These are phyloP conservation scores for Microcebus tavaratra DNA, from an alignment of 2,113 vertebrate genomes.

Conservation along the genomic window DNA sequence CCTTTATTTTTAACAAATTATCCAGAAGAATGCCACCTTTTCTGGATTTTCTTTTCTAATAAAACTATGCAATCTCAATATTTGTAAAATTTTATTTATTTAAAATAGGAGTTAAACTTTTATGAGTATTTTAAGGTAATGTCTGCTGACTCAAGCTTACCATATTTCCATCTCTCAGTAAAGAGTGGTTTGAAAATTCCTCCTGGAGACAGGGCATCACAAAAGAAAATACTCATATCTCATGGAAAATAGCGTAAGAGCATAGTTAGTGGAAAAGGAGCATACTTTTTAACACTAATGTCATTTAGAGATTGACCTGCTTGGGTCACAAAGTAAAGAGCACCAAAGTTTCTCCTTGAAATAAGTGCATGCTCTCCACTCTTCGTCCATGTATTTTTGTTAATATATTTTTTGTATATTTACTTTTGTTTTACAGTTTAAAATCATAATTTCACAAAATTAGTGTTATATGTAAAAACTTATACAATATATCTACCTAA, in stretches of 20 bases:
- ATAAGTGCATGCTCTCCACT: neutral
- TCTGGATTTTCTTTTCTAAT: neutral
- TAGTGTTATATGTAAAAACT: neutral
- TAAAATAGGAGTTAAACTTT: neutral
- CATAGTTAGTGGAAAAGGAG: neutral
- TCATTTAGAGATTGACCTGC: neutral
- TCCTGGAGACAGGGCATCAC: neutral
- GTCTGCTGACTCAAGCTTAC: neutral
- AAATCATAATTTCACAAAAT: neutral
- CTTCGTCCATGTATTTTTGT: neutral
- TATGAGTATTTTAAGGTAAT: neutral
- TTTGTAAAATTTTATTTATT: neutral
- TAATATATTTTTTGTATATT: neutral
- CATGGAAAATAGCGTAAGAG: neutral
- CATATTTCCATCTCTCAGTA: neutral
- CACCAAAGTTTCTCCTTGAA: neutral
- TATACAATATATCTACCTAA: neutral
- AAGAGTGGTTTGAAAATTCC: neutral
- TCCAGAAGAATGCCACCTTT: neutral
- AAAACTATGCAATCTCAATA: neutral
- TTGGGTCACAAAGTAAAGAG: neutral
- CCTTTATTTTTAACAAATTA: neutral
- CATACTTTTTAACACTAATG: neutral
- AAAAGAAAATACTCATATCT: neutral
- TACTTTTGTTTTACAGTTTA: neutral